These are phyloP conservation scores for Empis stercorea DNA, from an alignment of 2,888 invertebrate genomes.

Conservation along the genomic window DNA sequence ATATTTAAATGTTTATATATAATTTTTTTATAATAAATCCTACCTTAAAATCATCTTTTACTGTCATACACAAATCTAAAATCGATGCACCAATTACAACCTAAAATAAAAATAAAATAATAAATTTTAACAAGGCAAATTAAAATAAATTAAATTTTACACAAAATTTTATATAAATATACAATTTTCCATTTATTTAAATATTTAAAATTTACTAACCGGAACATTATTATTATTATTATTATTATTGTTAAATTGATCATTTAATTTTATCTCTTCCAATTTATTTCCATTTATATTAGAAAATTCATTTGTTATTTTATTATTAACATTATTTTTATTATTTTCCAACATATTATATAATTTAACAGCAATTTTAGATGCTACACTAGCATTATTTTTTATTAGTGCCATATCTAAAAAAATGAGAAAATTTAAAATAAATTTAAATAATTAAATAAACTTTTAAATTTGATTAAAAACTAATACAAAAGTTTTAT, in stretches of 20 bases:
- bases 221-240: slow-evolving; percentile 4
- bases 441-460: slow-evolving; percentile 20
- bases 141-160: neutral
- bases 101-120: slow-evolving; percentile 31
- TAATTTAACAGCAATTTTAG: slow-evolving; percentile 60
- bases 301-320: neutral
- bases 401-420: slow-evolving; percentile 80
- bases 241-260: too few relatives aligned
- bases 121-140: neutral
- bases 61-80: slow-evolving; percentile 54
- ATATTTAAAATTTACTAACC: slow-evolving; percentile 11
- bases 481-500: too few relatives aligned
- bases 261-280: too few relatives aligned
- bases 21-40: neutral
- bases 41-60: slow-evolving; percentile 41
- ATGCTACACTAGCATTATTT: slow-evolving; percentile 81
- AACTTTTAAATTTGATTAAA: slow-evolving; percentile 7
- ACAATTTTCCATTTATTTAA: neutral
- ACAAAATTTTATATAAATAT: neutral
- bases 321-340: neutral
- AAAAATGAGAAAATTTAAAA: neutral
- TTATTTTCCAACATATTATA: slow-evolving; percentile 1
- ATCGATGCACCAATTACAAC: slow-evolving; percentile 69
- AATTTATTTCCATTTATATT: neutral
- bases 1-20: too few relatives aligned